Conservation (phyloP, 1,140 invertebrate species). For the Asbolus verrucosus region DNA sequence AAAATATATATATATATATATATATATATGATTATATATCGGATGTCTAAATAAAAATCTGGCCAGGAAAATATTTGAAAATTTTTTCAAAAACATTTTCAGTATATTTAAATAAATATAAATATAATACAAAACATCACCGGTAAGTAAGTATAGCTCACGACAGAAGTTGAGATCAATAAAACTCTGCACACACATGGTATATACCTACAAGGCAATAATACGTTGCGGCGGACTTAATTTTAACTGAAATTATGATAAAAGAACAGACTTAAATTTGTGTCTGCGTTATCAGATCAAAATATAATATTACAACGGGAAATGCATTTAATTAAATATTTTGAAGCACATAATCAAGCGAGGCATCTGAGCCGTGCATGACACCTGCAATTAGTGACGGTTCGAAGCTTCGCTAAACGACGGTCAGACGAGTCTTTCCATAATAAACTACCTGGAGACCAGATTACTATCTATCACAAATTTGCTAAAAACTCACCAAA, state of each 20-base stretch:
- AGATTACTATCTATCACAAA: constrained; percentile 19
- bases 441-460: constrained; percentile 18
- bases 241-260: constrained; percentile 27
- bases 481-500: constrained; percentile 2
- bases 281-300: constrained; percentile 55
- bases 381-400: constrained; percentile 61
- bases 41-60: too few species aligned
- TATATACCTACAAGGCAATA: too few species aligned
- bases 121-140: too few species aligned
- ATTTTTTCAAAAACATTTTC: too few species aligned
- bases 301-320: constrained; percentile 58
- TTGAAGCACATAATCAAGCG: constrained; percentile 54
- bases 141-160: too few species aligned
- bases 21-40: too few species aligned
- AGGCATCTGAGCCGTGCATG: constrained; percentile 53
- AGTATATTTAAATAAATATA: too few species aligned
- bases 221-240: constrained; percentile 24
- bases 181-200: too few species aligned
- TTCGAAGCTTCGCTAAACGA: constrained; percentile 59
- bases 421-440: constrained; percentile 9
- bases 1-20: too few species aligned
- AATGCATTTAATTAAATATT: constrained; percentile 61
- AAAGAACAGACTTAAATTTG: constrained; percentile 37
- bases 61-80: too few species aligned
- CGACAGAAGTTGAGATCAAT: too few species aligned